Percentiles rank a stretch among this genome's conserved stretches.
These are phyloP conservation scores for Nothocercus nigrocapillus DNA, from an alignment of 2,113 vertebrate species.

Conservation along the genomic window DNA sequence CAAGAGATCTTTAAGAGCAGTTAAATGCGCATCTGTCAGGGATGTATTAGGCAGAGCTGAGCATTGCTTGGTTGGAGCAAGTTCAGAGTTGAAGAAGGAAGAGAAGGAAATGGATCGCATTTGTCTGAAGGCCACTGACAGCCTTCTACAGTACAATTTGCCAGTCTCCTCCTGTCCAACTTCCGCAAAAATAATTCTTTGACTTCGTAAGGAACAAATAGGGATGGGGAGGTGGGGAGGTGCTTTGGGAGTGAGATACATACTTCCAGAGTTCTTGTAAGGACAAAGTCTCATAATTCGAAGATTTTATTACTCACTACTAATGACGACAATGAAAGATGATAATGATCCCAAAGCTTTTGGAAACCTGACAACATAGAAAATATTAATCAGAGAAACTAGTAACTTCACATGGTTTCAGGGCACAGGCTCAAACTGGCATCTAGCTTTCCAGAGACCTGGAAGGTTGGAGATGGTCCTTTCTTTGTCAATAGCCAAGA, in stretches of 20 bases:
- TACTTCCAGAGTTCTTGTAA: neutral
- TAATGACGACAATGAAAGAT: fast-evolving
- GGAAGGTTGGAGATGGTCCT: neutral
- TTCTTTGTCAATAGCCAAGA: neutral
- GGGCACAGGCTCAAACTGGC: neutral
- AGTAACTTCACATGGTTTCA: neutral
- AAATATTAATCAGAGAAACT: neutral
- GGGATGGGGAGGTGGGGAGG: fast-evolving
- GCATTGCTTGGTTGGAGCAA: neutral
- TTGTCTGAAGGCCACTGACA: neutral
- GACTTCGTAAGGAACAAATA: neutral
- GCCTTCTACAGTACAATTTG: neutral
- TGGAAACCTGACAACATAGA: neutral
- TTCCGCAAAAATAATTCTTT: neutral
- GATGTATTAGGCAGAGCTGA: neutral
- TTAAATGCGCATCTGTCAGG: neutral
- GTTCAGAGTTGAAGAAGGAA: neutral
- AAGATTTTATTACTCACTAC: neutral
- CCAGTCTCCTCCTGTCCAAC: neutral
- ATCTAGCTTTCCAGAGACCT: neutral
- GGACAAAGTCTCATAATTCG: neutral
- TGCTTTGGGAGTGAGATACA: neutral
- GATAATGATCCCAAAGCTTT: neutral
- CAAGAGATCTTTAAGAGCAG: neutral
- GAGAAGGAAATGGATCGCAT: neutral